Conservation (phyloP, 2,113 vertebrate genomes). For the Agapornis roseicollis region DNA sequence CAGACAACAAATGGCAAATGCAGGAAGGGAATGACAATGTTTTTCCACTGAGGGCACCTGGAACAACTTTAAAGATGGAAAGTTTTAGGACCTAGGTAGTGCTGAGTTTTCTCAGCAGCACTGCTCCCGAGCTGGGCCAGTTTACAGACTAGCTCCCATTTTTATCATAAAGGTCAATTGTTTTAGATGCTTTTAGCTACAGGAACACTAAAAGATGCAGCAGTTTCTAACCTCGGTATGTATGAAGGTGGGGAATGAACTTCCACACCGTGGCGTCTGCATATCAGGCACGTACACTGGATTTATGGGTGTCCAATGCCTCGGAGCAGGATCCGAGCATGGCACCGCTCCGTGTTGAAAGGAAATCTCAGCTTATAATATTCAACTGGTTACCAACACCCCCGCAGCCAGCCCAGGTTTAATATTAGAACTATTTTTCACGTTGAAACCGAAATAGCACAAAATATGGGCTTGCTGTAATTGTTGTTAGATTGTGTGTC, state of each 20-base stretch:
- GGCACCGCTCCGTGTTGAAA: neutral
- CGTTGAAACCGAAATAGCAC: slow-evolving; percentile 73
- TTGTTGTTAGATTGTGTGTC: slow-evolving; percentile 87
- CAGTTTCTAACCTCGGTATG: neutral
- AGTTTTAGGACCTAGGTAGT: neutral
- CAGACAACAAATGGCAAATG: neutral
- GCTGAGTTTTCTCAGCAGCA: neutral
- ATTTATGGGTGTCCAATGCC: neutral
- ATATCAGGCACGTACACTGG: neutral
- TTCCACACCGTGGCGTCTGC: neutral
- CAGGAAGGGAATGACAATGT: rapidly evolving
- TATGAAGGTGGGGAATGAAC: neutral
- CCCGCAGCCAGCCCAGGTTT: slow-evolving; percentile 63
- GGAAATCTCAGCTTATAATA: slow-evolving; percentile 49
- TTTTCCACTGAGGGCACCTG: neutral
- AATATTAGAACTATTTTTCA: slow-evolving; percentile 78
- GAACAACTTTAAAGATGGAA: neutral
- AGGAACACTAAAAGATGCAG: rapidly evolving
- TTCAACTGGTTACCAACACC: slow-evolving; percentile 55
- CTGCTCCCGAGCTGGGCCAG: neutral
- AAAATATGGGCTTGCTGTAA: slow-evolving; percentile 83
- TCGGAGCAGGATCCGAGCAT: neutral
- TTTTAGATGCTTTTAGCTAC: neutral
- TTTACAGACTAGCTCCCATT: neutral
- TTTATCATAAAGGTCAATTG: neutral